A percentile compares a stretch with the other conserved stretches of the same genome.
Conservation (phyloP, 1,140 invertebrate genomes). For the Melitaea cinxia region DNA sequence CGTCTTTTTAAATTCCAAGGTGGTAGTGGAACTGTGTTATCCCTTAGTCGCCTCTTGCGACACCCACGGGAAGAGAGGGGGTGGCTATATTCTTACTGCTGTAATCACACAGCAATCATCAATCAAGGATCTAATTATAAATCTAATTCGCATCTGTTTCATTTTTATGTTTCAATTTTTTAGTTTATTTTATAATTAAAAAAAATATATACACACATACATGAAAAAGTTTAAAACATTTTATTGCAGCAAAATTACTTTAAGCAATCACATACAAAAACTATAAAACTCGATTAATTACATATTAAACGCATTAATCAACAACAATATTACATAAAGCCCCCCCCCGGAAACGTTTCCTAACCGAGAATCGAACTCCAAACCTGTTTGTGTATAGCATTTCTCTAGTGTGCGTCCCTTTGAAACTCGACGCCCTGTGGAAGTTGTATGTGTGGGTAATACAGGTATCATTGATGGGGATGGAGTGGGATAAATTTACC, state of each 20-base stretch:
- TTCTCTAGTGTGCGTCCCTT: constrained; percentile 39
- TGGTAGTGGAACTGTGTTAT: too few relatives aligned
- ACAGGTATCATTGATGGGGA: constrained; percentile 48
- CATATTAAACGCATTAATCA: background rate
- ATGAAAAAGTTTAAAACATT: too few relatives aligned
- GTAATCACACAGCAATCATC: too few relatives aligned
- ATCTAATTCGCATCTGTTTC: too few relatives aligned
- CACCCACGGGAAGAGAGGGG: too few relatives aligned
- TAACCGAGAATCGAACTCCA: constrained; percentile 37
- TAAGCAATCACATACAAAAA: background rate
- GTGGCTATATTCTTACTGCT: too few relatives aligned
- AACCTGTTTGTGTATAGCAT: constrained; percentile 37
- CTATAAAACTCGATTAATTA: background rate
- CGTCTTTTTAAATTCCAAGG: too few relatives aligned
- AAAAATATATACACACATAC: too few relatives aligned
- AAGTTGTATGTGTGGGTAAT: constrained; percentile 47
- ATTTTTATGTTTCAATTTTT: too few relatives aligned
- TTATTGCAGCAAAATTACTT: background rate
- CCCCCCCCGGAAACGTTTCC: constrained; percentile 29
- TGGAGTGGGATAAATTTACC: constrained; percentile 16
- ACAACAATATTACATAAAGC: constrained; percentile 4
- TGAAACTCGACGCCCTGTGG: constrained; percentile 39
- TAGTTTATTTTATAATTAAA: too few relatives aligned
- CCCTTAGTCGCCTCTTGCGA: too few relatives aligned
- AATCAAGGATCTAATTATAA: too few relatives aligned